Evolutionary conservation across 2,888 invertebrate species (phyloP), one percentile per base, ranked within the genome.

Genomic region (Sussaba pulchella): DNA sequence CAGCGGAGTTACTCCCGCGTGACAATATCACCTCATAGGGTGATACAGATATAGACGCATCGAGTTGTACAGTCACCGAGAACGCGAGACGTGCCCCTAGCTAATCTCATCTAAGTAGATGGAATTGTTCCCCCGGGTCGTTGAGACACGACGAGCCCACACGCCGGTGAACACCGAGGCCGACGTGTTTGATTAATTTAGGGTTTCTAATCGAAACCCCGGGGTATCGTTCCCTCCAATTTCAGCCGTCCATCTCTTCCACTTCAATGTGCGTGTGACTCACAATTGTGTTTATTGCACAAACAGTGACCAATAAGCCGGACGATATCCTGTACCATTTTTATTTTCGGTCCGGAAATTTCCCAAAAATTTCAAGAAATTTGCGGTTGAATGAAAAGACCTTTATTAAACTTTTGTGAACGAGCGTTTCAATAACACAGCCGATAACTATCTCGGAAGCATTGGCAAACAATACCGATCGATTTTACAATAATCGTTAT

Each of bases 21-120:
- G 31, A 47, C 41, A 54, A 43, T 41, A 26, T 12, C 10, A 17
- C 17, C 57, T 57, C 3, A 21, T 52, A 50, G 31, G 14, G 24
- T 31, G 14, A 41, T 6, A 17, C 5, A 24, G n/a, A 8, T 24
- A 6, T 64, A 31, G n/a, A 39, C 36, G 47, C 41, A 52, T 73
- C 45, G 41, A 19, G 45, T 67, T 66, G 36, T 45, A 59, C 8
- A 54, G 45, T 64, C 57, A 12, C n/a, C 43, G 64, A 43, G 54
- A 71, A 81, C 61, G 19, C 67, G 67, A 76, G 73, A 76, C 54
- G 76, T 57, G 80, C 69, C 69, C 69, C 73, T 17, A 43, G 64
- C 64, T 77, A 81, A 81, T 81, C 81, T 73, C 73, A 73, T 77
- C 77, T 70, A 77, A 81, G 81, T 81, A 77, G 77, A 39, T 45